Base-by-base conservation (phyloP, 2,113 vertebrate genomes). In the Puffinus mauretanicus region DNA sequence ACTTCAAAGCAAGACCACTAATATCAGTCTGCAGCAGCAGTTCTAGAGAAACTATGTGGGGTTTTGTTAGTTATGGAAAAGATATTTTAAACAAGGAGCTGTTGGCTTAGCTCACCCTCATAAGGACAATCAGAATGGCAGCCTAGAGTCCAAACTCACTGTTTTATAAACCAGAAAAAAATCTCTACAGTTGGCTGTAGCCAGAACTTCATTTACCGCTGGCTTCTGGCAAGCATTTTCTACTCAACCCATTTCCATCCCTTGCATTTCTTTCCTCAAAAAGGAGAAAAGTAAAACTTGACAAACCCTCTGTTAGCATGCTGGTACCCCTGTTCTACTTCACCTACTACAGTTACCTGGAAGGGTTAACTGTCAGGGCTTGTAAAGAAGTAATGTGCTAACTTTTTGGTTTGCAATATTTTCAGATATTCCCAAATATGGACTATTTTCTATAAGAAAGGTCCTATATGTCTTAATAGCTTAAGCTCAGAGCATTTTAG, bases 1-100 rank as follows among this genome's bases (percentile, higher is more conserved):
- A 71, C 77, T 96, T 96, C 95, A 94, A 93, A 97, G 93, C n/a
- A 79, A 95, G 80, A 92, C 88, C 95, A 89, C 92, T 96, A 95
- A 94, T 96, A 94, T 49, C 89, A 88, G 73, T 89, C 86, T 95
- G 61, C 49, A 84, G 47, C 2, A 2, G 61, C 57, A 90, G 24
- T 60, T 75, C 49, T 89, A 79, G 40, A 96, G 69, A 90, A 97
- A 96, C 27, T 60, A 67, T 82, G 72, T 1, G 4, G 49, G 52
- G 0, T 90, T 83, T 94, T 47, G 20, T 76, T 65, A 85, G 77
- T 76, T 91, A 94, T 75, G 81, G 93, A 94, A 97, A 96, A 94
- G 57, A 57, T 69, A 65, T 58, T 95, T 92, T 91, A 94, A 89
- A 94, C 60, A 86, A 94, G 81, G 93, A 91, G 70, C 29, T 82